Percentiles rank a stretch among this genome's conserved stretches.
These are phyloP conservation scores for Agrochola lota DNA, from an alignment of 2,888 invertebrate species.

Conservation along the genomic window DNA sequence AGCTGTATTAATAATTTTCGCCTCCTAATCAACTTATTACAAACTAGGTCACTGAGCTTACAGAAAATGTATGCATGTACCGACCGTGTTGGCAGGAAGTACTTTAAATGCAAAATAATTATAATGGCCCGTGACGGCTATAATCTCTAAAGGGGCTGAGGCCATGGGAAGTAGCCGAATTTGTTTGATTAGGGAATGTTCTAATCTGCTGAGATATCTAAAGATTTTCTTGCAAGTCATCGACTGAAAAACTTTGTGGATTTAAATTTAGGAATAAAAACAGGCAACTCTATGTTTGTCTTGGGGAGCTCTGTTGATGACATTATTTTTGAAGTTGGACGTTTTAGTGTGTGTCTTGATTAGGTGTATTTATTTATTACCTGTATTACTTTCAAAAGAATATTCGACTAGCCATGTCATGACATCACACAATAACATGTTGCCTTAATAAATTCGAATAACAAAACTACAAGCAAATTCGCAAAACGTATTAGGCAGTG, in stretches of 20 bases:
- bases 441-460: no score
- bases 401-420: background rate
- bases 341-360: background rate
- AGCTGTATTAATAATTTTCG: conserved; percentile 15
- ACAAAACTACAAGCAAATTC: background rate
- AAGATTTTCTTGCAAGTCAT: background rate
- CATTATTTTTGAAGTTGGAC: background rate
- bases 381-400: background rate
- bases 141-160: conserved; percentile 14
- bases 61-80: conserved; percentile 34
- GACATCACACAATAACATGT: background rate
- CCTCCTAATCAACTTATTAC: conserved; percentile 14
- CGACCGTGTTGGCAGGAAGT: conserved; percentile 6
- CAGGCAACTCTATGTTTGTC: background rate
- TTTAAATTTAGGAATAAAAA: background rate
- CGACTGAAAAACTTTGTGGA: background rate
- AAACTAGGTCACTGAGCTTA: conserved; percentile 40
- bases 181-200: conserved; percentile 9
- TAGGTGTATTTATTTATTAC: background rate
- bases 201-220: background rate
- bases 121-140: conserved; percentile 18
- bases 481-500: background rate
- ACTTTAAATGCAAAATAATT: conserved; percentile 44
- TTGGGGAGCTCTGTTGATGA: background rate
- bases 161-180: conserved; percentile 1